Conservation (phyloP, 37 sponge, comb jelly and placozoan species). For the Ephydatia muelleri region DNA sequence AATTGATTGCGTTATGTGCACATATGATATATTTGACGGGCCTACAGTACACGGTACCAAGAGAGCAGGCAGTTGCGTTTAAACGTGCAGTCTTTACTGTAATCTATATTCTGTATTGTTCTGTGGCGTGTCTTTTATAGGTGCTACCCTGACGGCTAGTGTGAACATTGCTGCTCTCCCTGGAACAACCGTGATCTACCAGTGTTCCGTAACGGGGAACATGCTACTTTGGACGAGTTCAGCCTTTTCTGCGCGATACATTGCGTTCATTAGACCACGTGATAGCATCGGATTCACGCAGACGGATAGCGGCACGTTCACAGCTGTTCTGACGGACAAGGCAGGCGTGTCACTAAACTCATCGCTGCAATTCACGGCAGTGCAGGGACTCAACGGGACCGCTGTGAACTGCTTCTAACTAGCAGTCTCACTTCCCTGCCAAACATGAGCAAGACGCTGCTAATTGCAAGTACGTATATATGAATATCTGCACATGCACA, state of each 20-base stretch:
- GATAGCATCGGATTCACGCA: neutral
- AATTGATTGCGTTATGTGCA: too few relatives aligned
- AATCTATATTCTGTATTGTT: too few relatives aligned
- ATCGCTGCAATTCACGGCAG: neutral
- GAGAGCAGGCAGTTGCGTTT: too few relatives aligned
- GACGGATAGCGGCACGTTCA: neutral
- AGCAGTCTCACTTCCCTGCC: neutral
- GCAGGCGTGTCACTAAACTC: neutral
- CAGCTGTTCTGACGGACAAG: neutral
- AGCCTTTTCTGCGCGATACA: neutral
- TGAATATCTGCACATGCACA: neutral
- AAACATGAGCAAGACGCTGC: neutral
- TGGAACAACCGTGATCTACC: neutral
- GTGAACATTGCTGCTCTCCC: neutral
- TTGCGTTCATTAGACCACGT: neutral
- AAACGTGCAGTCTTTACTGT: too few relatives aligned
- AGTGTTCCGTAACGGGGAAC: neutral
- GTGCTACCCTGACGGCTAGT: neutral
- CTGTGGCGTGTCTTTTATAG: neutral
- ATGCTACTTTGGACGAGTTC: neutral
- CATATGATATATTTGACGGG: too few relatives aligned
- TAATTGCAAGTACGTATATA: neutral
- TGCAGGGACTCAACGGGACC: neutral
- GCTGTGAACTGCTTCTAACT: neutral
- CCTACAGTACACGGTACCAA: too few relatives aligned